Conservation (phyloP, 2,113 vertebrate species). For the Corythaeola cristata region DNA sequence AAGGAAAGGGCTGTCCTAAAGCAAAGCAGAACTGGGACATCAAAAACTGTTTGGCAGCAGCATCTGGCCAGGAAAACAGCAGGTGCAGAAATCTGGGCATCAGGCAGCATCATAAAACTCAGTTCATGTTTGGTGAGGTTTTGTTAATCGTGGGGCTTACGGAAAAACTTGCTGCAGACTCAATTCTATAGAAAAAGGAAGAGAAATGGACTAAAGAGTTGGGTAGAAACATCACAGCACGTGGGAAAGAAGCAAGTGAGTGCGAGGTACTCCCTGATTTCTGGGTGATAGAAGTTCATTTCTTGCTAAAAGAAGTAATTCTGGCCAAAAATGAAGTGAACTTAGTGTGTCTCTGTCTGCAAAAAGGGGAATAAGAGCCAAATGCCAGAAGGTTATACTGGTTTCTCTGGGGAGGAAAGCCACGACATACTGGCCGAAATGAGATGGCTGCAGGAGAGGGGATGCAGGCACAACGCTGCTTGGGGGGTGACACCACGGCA, state of each 20-base stretch:
- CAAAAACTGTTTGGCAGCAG: not conserved
- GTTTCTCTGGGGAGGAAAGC: not conserved
- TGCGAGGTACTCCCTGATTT: not conserved
- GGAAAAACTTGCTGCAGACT: not conserved
- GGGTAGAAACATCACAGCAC: not conserved
- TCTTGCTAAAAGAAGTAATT: not conserved
- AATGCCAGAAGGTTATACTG: not conserved
- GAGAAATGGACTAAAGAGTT: fast-evolving
- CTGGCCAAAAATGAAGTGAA: not conserved
- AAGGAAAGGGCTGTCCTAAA: not conserved
- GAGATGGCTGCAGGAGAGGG: not conserved
- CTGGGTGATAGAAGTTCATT: not conserved
- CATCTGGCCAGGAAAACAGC: not conserved
- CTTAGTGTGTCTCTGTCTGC: not conserved
- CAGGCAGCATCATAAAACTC: not conserved
- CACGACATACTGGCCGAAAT: not conserved
- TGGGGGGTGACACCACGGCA: not conserved
- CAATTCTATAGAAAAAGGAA: not conserved
- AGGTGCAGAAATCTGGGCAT: not conserved
- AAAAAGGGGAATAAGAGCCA: not conserved
- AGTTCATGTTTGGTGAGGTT: not conserved
- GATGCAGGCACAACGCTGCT: not conserved
- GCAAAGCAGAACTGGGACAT: not conserved
- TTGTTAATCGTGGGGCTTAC: fast-evolving
- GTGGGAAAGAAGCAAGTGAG: fast-evolving